Base-by-base conservation (phyloP, 2,888 invertebrate species). In the Monoplex corrugatus region DNA sequence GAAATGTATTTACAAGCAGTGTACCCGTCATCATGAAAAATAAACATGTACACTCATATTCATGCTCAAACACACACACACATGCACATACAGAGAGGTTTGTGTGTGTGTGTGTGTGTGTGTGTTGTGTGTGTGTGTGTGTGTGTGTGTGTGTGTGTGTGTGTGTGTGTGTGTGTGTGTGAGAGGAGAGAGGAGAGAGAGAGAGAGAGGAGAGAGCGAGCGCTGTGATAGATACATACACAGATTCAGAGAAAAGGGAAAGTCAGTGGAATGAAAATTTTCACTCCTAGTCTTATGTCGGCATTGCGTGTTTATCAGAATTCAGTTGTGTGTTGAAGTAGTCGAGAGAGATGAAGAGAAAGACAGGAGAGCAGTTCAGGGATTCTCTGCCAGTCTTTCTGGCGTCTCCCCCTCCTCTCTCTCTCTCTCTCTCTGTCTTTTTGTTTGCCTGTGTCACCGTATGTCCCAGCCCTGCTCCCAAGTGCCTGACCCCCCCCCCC, bases 21-120 rank as follows among this genome's bases (percentile, higher is more conserved):
- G n/a, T n/a, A n/a, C n/a, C n/a, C n/a, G n/a, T n/a, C n/a, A n/a
- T n/a, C n/a, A n/a, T n/a, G n/a, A n/a, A n/a, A n/a, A n/a, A 23
- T 72, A 32, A 13, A 35, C 35, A n/a, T n/a, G n/a, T n/a, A n/a
- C n/a, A n/a, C n/a, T n/a, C n/a, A n/a, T n/a, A 50, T 50, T 8
- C 50, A 50, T 50, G 50, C 8, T 8, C 16, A 16, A 13, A 50
- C 16, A 16, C 8, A 16, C 8, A 16, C 16, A 50, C 16, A 50
- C 16, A 50, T 50, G 50, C 16, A 16, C 16, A 16, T 50, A 16
- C 16, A 16, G 8, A 16, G 8, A 16, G 8, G 50, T 50, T 8
- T 72, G 72, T 72, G 72, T 35, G 72, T 72, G 72, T 72, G 72
- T 72, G 72, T 72, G 72, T 72, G 72, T 72, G 72, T 72, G 72